Percentiles rank a stretch among this genome's conserved stretches.
These are phyloP conservation scores for Lampropteryx suffumata DNA, from an alignment of 2,888 invertebrate species.

Conservation along the genomic window DNA sequence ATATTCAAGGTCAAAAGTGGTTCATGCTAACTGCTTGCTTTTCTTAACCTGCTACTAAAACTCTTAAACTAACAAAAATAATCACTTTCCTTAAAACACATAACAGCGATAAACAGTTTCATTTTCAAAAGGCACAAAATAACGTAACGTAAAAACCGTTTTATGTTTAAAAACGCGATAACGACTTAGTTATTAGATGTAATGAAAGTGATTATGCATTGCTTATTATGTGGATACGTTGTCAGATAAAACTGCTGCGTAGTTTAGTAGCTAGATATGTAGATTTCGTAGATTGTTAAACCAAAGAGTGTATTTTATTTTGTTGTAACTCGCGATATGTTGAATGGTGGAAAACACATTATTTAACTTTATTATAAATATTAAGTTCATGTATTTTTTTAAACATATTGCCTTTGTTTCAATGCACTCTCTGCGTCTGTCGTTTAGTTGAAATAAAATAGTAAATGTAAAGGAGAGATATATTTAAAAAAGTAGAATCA, in stretches of 20 bases:
- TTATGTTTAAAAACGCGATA: constrained; percentile 21
- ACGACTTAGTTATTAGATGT: constrained; percentile 29
- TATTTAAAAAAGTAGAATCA: too few relatives aligned
- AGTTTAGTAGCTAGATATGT: constrained; percentile 7
- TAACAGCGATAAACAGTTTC: constrained; percentile 50
- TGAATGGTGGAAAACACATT: too few relatives aligned
- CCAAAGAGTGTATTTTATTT: too few relatives aligned
- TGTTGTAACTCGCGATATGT: too few relatives aligned
- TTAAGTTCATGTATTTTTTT: too few relatives aligned
- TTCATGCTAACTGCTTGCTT: not conserved
- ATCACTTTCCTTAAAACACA: constrained; percentile 62
- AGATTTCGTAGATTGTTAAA: not conserved
- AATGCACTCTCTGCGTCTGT: too few relatives aligned
- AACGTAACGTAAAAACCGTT: constrained; percentile 17
- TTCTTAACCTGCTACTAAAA: constrained; percentile 7
- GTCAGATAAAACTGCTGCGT: constrained; percentile 15
- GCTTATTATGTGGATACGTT: constrained; percentile 28
- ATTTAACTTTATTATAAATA: too few relatives aligned
- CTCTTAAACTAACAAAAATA: constrained; percentile 40
- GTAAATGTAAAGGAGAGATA: too few relatives aligned
- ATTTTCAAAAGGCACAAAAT: constrained; percentile 62
- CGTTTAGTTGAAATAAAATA: too few relatives aligned
- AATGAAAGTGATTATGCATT: constrained; percentile 63
- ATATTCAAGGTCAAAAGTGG: not conserved
- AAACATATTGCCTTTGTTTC: too few relatives aligned